Percentiles rank a stretch among this genome's conserved stretches.
Conservation (phyloP, 2,797 vertebrate species). For the Hipposideros larvatus region DNA sequence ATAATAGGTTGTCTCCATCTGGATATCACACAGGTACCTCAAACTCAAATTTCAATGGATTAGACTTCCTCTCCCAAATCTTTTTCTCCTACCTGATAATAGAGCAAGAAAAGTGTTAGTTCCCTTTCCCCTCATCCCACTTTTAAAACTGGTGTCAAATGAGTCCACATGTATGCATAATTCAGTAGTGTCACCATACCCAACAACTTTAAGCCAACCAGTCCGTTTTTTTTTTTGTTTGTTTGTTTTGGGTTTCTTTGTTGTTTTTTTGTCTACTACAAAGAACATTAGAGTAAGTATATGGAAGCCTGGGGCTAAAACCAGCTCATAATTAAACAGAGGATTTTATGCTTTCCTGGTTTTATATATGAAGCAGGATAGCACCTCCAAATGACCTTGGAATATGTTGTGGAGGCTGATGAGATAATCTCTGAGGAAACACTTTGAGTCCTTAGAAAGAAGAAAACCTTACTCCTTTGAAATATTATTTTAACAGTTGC, state of each 20-base stretch:
- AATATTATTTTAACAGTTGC: slow-evolving; percentile 60
- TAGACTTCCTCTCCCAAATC: background rate
- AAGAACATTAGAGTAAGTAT: background rate
- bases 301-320: slow-evolving; percentile 41
- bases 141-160: slow-evolving; percentile 46
- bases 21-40: slow-evolving; percentile 18
- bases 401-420: background rate
- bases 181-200: slow-evolving; percentile 8
- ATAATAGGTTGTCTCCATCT: background rate
- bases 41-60: slow-evolving; percentile 32
- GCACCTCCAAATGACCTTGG: background rate
- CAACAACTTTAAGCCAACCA: slow-evolving; percentile 39
- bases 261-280: background rate
- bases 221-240: background rate
- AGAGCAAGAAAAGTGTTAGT: slow-evolving; percentile 10
- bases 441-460: background rate
- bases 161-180: background rate
- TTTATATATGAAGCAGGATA: slow-evolving; percentile 9
- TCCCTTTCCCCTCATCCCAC: background rate
- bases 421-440: slow-evolving; percentile 36
- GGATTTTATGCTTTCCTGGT: slow-evolving; percentile 33
- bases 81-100: slow-evolving; percentile 52
- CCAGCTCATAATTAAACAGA: slow-evolving; percentile 24
- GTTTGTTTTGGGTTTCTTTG: no score
- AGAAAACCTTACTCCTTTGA: slow-evolving; percentile 38